These are phyloP conservation scores for Drosophila watanabei DNA, from an alignment of 1,140 invertebrate genomes.

Conservation along the genomic window DNA sequence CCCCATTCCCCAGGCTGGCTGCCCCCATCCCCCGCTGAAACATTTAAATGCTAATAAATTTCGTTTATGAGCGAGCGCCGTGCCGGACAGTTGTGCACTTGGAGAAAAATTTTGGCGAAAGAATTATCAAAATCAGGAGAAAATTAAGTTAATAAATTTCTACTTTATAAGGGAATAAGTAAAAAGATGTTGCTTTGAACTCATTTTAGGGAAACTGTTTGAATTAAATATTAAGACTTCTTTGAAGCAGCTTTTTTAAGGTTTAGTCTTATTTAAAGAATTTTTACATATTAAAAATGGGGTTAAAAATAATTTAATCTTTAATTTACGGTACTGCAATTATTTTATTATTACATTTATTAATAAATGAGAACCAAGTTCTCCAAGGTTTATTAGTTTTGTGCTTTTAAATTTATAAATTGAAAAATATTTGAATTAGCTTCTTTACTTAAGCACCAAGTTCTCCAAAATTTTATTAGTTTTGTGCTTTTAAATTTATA, in stretches of 20 bases:
- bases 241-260: background rate
- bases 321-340: too few species aligned
- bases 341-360: too few species aligned
- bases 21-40: constrained; percentile 40
- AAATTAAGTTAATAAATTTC: background rate
- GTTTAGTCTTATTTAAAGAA: background rate
- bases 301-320: background rate
- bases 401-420: background rate
- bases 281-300: background rate
- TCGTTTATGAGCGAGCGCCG: constrained; percentile 59
- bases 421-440: background rate
- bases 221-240: background rate
- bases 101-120: background rate
- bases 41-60: constrained; percentile 76
- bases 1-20: too few species aligned
- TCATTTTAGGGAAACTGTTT: background rate
- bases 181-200: background rate
- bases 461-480: too few species aligned
- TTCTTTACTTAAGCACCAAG: too few species aligned
- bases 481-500: background rate
- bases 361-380: too few species aligned
- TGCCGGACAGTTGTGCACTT: constrained; percentile 38
- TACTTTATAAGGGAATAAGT: background rate
- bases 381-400: background rate
- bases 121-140: background rate